phyloP scores from a whole-genome alignment of 1,140 invertebrate genomes.

The Lordiphosa mommai region DNA sequence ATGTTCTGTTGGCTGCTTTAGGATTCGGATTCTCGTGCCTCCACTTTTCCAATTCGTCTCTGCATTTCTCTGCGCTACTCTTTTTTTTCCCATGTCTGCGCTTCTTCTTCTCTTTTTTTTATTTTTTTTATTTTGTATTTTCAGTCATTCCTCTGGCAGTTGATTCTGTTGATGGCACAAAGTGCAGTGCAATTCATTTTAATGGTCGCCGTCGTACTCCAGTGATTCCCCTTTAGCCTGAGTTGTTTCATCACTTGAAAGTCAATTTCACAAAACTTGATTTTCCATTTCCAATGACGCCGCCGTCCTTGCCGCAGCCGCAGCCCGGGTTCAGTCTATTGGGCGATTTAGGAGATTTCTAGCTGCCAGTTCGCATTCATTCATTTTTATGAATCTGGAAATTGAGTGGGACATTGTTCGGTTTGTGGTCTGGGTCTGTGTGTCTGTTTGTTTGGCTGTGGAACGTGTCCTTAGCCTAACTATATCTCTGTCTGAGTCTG shows the following conservation, averaged over 20 bases:
- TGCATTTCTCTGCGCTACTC: slow-evolving; percentile 7
- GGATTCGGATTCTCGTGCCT: slow-evolving; percentile 45
- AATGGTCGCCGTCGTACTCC: slow-evolving; percentile 53
- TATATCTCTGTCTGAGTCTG: slow-evolving; percentile 10
- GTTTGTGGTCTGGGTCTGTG: slow-evolving; percentile 45
- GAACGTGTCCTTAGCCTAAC: slow-evolving; percentile 38
- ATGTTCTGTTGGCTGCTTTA: slow-evolving; percentile 60
- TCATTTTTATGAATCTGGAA: slow-evolving; percentile 72
- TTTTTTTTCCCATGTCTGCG: background rate
- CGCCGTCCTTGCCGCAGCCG: background rate
- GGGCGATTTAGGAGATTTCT: slow-evolving; percentile 52
- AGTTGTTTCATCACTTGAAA: slow-evolving; percentile 66
- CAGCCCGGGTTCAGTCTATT: slow-evolving; percentile 22
- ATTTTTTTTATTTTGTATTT: slow-evolving; percentile 70
- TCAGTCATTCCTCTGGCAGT: slow-evolving; percentile 68
- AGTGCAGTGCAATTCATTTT: slow-evolving; percentile 79
- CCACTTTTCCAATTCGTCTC: slow-evolving; percentile 45
- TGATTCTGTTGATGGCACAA: slow-evolving; percentile 78
- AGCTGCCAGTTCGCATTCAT: slow-evolving; percentile 48
- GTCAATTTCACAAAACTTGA: slow-evolving; percentile 78
- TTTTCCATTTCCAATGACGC: slow-evolving; percentile 67
- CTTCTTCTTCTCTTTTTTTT: slow-evolving; percentile 18
- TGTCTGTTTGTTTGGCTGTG: background rate
- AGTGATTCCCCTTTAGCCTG: background rate
- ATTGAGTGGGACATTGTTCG: slow-evolving; percentile 73